Percentiles rank a stretch among this genome's conserved stretches.
phyloP scores from a whole-genome alignment of 2,888 invertebrate species.

The Petrophora chlorosata region DNA sequence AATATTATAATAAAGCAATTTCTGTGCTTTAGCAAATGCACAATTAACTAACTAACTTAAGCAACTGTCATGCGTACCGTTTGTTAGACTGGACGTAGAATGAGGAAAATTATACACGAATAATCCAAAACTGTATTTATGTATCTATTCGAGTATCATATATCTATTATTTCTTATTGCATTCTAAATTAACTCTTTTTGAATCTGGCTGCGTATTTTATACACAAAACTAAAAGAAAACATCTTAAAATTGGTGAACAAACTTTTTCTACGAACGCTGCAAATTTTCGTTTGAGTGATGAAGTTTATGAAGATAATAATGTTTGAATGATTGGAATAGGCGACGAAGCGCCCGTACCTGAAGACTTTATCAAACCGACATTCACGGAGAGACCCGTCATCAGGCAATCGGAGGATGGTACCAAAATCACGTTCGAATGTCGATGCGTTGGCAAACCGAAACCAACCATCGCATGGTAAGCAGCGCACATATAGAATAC shows the following conservation, averaged over 20 bases:
- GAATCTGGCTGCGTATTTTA: conserved; percentile 53
- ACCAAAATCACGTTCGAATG: conserved; percentile 98
- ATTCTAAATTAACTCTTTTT: conserved; percentile 71
- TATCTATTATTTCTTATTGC: conserved; percentile 63
- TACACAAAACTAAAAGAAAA: conserved; percentile 74
- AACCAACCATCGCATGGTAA: conserved; percentile 97
- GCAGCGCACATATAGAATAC: conserved; percentile 56
- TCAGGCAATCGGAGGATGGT: conserved; percentile 98
- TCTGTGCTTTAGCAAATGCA: conserved; percentile 75
- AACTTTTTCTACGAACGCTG: conserved; percentile 48
- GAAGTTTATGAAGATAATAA: conserved; percentile 49
- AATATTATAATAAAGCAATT: conserved; percentile 55
- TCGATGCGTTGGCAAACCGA: conserved; percentile 98
- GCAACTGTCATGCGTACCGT: conserved; percentile 83
- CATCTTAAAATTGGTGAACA: conserved; percentile 73
- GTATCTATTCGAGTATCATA: conserved; percentile 57
- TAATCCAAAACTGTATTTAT: conserved; percentile 58
- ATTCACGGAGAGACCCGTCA: conserved; percentile 98
- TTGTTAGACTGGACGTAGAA: conserved; percentile 59
- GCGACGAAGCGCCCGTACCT: conserved; percentile 97
- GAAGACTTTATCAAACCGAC: conserved; percentile 98
- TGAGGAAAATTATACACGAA: conserved; percentile 52
- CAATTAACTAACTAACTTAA: conserved; percentile 62
- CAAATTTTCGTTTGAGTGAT: conserved; percentile 58
- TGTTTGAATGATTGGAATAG: conserved; percentile 77